These are phyloP conservation scores for Spea bombifrons DNA, from an alignment of 2,113 vertebrate species.

Conservation along the genomic window DNA sequence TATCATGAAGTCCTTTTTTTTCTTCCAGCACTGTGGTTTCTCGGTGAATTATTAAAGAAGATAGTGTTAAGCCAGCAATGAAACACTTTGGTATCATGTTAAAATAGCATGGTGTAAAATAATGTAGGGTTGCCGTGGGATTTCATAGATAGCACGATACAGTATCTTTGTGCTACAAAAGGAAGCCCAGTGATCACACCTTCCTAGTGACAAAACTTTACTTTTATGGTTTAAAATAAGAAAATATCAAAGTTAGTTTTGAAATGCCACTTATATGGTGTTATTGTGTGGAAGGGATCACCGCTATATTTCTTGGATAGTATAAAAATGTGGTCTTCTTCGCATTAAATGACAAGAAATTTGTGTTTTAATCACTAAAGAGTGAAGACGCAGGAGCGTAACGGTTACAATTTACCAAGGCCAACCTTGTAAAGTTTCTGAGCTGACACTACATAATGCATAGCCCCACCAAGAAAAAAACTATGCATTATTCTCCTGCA, in stretches of 20 bases:
- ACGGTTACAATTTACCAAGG: no score
- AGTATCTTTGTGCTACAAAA: background rate
- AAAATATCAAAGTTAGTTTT: background rate
- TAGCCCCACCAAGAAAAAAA: no score
- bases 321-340: no score
- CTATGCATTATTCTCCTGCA: no score
- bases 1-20: background rate
- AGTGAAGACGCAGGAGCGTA: no score
- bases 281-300: no score
- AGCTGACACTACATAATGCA: no score
- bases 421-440: no score
- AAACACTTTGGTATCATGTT: conserved; percentile 13
- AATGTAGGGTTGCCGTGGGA: background rate
- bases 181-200: conserved; percentile 5
- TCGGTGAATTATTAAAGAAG: conserved; percentile 2
- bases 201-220: background rate
- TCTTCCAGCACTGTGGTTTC: conserved; percentile 9
- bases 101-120: conserved; percentile 17
- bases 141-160: conserved; percentile 11
- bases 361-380: no score
- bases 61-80: conserved; percentile 14
- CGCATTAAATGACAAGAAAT: no score
- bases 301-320: no score
- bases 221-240: background rate
- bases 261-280: background rate